Evolutionary conservation across 2,797 vertebrate species (phyloP).

Genomic region (Mastacembelus armatus): DNA sequence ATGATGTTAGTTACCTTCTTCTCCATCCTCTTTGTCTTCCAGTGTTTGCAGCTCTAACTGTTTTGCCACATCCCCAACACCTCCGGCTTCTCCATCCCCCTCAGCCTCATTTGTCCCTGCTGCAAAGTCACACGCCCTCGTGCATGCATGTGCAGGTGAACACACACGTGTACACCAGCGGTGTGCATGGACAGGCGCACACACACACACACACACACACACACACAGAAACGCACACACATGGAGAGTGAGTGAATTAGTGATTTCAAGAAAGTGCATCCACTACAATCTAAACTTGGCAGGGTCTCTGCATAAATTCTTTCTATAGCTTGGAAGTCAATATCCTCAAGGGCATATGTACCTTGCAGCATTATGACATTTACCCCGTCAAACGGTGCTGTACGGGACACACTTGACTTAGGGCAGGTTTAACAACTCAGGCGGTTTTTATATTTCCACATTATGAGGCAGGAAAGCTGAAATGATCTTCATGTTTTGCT

Average conservation of each 20-base stretch:
- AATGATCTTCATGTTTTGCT: constrained; percentile 19
- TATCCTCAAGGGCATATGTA: constrained; percentile 78
- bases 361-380: constrained; percentile 75
- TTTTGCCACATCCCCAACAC: constrained; percentile 88
- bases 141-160: constrained; percentile 59
- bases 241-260: constrained; percentile 46
- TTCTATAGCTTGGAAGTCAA: constrained; percentile 68
- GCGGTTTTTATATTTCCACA: constrained; percentile 14
- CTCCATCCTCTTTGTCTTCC: constrained; percentile 92
- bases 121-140: constrained; percentile 73
- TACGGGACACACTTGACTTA: constrained; percentile 43
- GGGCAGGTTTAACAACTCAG: constrained; percentile 31
- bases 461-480: constrained; percentile 8
- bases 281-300: constrained; percentile 67
- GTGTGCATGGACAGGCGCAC: not conserved
- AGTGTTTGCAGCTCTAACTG: constrained; percentile 92
- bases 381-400: constrained; percentile 56
- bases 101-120: constrained; percentile 89
- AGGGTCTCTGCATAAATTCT: constrained; percentile 71
- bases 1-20: constrained; percentile 86
- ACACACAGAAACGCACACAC: constrained; percentile 28
- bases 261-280: constrained; percentile 69
- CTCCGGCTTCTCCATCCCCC: constrained; percentile 80
- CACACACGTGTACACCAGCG: constrained; percentile 27
- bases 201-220: not conserved